Evolutionary conservation across 2,797 vertebrate species (phyloP).

Genomic region (Sebastes kiyomatsui): DNA sequence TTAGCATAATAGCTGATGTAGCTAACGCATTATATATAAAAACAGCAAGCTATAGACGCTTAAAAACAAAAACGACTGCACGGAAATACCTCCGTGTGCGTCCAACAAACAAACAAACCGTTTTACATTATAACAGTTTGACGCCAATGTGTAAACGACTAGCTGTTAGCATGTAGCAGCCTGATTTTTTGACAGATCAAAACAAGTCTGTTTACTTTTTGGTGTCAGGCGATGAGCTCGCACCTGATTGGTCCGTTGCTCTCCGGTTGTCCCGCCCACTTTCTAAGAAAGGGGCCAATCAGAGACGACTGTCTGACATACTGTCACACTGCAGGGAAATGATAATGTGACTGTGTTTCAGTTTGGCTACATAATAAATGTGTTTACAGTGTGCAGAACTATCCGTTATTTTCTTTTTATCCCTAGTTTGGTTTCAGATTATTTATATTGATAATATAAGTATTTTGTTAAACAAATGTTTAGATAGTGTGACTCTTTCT

Average conservation of each 20-base stretch:
- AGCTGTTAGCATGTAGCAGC: neutral
- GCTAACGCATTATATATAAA: neutral
- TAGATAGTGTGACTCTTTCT: neutral
- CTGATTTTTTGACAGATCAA: slow-evolving; percentile 55
- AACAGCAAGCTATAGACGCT: neutral
- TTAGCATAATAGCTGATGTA: slow-evolving; percentile 26
- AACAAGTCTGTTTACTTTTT: slow-evolving; percentile 71
- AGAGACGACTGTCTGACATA: neutral
- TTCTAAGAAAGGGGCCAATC: slow-evolving; percentile 40
- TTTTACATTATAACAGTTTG: neutral
- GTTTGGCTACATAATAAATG: neutral
- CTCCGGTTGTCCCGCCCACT: slow-evolving; percentile 6
- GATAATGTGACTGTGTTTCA: neutral
- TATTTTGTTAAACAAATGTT: neutral
- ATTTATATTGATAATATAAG: neutral
- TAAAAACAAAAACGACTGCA: neutral
- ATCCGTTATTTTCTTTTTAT: accelerated
- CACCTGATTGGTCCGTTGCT: slow-evolving; percentile 40
- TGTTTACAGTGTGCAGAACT: neutral
- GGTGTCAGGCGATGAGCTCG: slow-evolving; percentile 22
- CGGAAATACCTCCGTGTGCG: neutral
- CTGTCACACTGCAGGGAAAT: too few relatives aligned
- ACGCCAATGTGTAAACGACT: accelerated
- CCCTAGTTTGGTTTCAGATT: neutral
- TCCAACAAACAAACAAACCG: neutral